Evolutionary conservation across 1,140 invertebrate species (phyloP), one percentile per base, ranked within the genome.

Genomic region (Mercenaria mercenaria): DNA sequence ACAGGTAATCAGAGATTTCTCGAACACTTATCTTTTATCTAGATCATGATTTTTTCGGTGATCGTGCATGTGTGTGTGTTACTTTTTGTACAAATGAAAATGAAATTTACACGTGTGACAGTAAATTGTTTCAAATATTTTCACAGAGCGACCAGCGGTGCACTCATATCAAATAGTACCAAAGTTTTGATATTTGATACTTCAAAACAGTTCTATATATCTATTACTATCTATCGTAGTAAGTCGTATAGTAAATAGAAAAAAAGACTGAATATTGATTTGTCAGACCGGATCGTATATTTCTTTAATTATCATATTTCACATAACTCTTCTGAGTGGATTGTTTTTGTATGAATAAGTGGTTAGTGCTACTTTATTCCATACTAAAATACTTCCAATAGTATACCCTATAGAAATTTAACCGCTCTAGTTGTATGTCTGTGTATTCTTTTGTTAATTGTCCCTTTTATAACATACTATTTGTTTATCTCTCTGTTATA

Each of bases 221-320:
- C n/a, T n/a, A n/a, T n/a, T n/a, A n/a, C n/a, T n/a, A n/a, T n/a
- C n/a, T n/a, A n/a, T n/a, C n/a, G n/a, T n/a, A n/a, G n/a, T n/a
- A n/a, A n/a, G n/a, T 47, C 6, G 43, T 47, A 47, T 15, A 47
- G 43, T 47, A 47, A 8, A 47, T 47, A 47, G 59, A 0, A 56
- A 56, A n/a, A 64, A n/a, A 8, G 6, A 64, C 26, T 64, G 29
- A n/a, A n/a, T n/a, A 64, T 64, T 64, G 59, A 64, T 64, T 64
- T 64, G 59, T 29, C 29, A 64, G 59, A 64, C 59, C 59, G 26
- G 11, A 8, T 64, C 20, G 52, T 23, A 29, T 64, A 64, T 29
- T 64, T 20, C 20, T n/a, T n/a, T n/a, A 64, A 64, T 64, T 64
- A 64, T 64, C 59, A 64, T 64, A 64, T 64, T 64, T 64, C 59